Conservation (phyloP, 2,797 vertebrate genomes). For the Squalus acanthias region DNA sequence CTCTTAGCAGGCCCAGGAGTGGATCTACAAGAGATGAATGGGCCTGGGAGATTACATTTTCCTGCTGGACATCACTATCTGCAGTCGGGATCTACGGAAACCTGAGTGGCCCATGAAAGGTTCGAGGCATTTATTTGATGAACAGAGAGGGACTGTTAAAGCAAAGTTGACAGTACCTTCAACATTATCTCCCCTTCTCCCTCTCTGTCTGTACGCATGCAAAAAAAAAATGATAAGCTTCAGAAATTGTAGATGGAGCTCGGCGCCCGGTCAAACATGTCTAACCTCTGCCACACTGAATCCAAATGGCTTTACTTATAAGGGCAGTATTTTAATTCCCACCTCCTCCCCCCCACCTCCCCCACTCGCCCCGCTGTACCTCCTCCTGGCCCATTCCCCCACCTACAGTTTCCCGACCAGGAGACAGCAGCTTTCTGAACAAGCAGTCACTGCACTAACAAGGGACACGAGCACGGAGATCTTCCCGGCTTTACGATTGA, state of each 20-base stretch:
- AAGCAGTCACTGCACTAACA: no score
- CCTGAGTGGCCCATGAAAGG: not conserved
- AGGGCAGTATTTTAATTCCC: not conserved
- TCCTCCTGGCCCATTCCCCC: no score
- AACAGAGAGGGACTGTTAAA: not conserved
- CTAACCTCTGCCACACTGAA: not conserved
- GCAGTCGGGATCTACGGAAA: not conserved
- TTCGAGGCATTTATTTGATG: not conserved
- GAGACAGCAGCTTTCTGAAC: no score
- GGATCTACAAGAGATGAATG: not conserved
- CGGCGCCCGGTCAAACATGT: no score
- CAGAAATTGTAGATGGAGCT: not conserved
- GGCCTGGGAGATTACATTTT: not conserved
- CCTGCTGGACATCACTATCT: not conserved
- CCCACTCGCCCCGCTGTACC: no score
- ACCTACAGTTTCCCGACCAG: no score
- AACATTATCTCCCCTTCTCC: not conserved
- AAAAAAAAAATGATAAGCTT: not conserved
- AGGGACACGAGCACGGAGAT: not conserved
- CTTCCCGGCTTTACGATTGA: not conserved
- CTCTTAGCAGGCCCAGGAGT: not conserved
- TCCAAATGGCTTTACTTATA: not conserved
- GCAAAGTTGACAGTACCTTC: not conserved
- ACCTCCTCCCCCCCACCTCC: no score
- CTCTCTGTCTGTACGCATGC: not conserved